A percentile compares a stretch with the other conserved stretches of the same genome.
Conservation (phyloP, 2,888 invertebrate genomes). For the Heliconius cydno region DNA sequence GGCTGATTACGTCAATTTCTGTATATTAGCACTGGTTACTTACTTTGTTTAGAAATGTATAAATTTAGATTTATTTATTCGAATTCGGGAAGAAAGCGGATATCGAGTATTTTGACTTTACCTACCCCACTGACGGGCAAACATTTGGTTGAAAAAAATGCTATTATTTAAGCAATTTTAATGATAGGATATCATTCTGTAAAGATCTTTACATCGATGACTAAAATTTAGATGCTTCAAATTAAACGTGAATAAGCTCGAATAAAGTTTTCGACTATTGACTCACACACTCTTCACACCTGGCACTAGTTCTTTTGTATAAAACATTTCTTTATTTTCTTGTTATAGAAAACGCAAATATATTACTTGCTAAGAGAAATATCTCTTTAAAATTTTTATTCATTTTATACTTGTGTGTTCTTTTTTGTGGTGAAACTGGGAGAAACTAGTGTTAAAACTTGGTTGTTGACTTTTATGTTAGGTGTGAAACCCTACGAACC, state of each 20-base stretch:
- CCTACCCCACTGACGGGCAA: no score
- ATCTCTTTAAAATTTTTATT: no score
- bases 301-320: background rate
- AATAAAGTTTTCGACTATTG: background rate
- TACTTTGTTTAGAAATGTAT: background rate
- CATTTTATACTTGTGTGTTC: no score
- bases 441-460: no score
- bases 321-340: background rate
- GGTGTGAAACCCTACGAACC: no score
- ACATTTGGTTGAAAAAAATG: background rate
- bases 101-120: no score
- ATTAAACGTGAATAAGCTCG: background rate
- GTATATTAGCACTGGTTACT: background rate
- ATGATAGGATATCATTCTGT: background rate
- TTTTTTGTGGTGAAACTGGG: no score
- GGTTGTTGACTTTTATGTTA: no score
- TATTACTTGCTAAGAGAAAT: background rate
- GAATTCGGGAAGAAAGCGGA: no score
- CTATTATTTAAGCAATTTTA: background rate
- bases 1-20: slow-evolving; percentile 15
- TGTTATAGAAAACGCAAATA: background rate
- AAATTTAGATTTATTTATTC: no score
- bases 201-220: background rate
- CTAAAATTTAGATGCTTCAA: background rate
- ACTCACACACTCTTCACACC: background rate